Percentiles rank a stretch among this genome's conserved stretches.
Conservation (phyloP, 2,113 vertebrate species). For the Myotis yumanensis region DNA sequence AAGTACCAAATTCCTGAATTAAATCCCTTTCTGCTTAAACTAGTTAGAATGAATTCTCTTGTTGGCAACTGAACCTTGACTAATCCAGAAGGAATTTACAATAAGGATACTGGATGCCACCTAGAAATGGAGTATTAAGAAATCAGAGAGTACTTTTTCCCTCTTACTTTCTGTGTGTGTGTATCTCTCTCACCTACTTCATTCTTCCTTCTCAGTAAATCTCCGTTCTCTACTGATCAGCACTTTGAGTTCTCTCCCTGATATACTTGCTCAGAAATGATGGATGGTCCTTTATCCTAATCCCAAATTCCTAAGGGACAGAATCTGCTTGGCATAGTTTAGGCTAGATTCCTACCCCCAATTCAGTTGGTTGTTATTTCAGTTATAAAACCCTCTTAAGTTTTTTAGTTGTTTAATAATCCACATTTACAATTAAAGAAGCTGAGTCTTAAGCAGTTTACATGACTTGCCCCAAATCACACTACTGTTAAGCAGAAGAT, state of each 20-base stretch:
- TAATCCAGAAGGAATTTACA: conserved; percentile 52
- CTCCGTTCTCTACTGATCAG: not conserved
- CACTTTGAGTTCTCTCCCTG: not conserved
- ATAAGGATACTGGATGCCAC: not conserved
- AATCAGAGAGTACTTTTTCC: not conserved
- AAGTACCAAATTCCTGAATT: not conserved
- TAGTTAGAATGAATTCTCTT: not conserved
- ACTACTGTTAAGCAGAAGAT: not conserved
- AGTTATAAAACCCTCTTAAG: not conserved
- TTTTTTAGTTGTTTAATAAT: conserved; percentile 30
- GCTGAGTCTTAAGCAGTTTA: not conserved
- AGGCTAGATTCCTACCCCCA: not conserved
- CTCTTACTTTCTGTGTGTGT: not conserved
- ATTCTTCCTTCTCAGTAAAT: not conserved
- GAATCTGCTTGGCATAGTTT: not conserved
- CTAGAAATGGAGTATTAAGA: not conserved
- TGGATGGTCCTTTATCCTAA: not conserved
- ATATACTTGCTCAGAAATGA: not conserved
- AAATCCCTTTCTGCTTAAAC: conserved; percentile 18
- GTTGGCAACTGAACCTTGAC: conserved; percentile 28
- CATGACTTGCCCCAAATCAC: not conserved
- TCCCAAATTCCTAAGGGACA: not conserved
- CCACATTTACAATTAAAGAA: not conserved
- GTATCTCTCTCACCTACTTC: not conserved
- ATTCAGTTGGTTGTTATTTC: not conserved